Base-by-base conservation (phyloP, 2,797 vertebrate species). In the Rallus crepitans region DNA sequence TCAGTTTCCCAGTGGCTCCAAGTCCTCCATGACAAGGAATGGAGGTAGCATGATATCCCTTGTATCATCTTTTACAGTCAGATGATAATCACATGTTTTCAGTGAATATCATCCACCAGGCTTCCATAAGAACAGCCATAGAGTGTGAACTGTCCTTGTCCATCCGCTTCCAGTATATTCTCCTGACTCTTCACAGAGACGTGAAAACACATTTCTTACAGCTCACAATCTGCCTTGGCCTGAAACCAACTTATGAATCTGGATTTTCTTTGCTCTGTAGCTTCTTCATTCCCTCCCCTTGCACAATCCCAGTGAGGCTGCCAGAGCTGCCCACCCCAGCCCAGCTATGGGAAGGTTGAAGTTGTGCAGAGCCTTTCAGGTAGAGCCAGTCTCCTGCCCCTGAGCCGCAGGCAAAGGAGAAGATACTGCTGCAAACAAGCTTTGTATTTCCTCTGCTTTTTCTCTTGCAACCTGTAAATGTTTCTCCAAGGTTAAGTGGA, bases 261-360 rank as follows among this genome's bases (percentile, higher is more conserved):
- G 16, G 9, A 16, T 65, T 86, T 89, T 65, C 83, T 90, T 79
- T 27, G 3, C 63, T 28, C 50, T 50, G n/a, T 33, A 57, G 9
- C 33, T 57, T 10, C 78, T 84, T 59, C 21, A 7, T 39, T 90
- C 55, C 30, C 30, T 80, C 65, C 18, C 8, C 16, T 57, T 75
- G 30, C 55, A 45, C 0, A 0, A 52, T 35, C 24, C 9, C 42
- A 35, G 21, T 0, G 2, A 69, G 27, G 47, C 33, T 69, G 45
- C 57, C 1, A 1, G 73, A 71, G 48, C 63, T 0, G 1, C 50
- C 61, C 8, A 3, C 9, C 19, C 50, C 1, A 8, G 16, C 16
- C 33, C 2, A 3, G 33, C 19, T 79, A 68, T 40, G 7, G 13
- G 28, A 39, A 63, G 50, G 25, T 65, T 40, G 50, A 72, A 45